Percentiles rank a stretch among this genome's conserved stretches.
Conservation (phyloP, 1,140 invertebrate genomes). For the Kradibia gibbosae region DNA sequence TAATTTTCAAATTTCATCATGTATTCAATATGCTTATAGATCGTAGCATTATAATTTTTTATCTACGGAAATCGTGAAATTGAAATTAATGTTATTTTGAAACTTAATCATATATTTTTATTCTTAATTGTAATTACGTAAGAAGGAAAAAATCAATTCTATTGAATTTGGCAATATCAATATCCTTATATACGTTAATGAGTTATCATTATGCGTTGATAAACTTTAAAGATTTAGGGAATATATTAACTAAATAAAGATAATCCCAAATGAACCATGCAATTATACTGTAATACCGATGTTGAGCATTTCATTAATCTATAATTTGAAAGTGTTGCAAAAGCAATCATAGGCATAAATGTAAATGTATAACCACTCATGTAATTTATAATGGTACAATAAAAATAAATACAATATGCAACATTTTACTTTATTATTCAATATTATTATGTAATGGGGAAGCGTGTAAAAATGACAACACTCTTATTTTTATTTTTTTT, state of each 20-base stretch:
- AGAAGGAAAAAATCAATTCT: neutral
- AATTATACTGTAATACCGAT: neutral
- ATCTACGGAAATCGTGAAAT: too few species aligned
- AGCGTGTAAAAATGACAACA: conserved; percentile 3
- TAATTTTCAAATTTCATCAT: too few species aligned
- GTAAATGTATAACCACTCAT: conserved; percentile 42
- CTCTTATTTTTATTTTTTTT: conserved; percentile 1
- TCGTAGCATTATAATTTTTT: too few species aligned
- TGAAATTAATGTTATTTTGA: too few species aligned
- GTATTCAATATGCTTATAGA: too few species aligned
- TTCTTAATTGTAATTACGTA: neutral
- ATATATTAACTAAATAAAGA: conserved; percentile 17
- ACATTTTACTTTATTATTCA: neutral
- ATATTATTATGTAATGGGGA: neutral
- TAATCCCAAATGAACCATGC: neutral
- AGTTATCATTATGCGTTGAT: neutral
- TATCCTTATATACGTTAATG: neutral
- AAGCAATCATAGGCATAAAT: conserved; percentile 36
- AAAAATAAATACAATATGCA: conserved; percentile 29
- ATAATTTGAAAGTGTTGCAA: neutral
- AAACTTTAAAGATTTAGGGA: conserved; percentile 6
- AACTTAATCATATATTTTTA: neutral
- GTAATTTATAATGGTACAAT: conserved; percentile 50
- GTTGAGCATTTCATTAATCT: conserved; percentile 13
- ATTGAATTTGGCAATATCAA: neutral